Evolutionary conservation across 2,113 vertebrate genomes (phyloP), one percentile per base, ranked within the genome.

Genomic region (Sciurus niger): DNA sequence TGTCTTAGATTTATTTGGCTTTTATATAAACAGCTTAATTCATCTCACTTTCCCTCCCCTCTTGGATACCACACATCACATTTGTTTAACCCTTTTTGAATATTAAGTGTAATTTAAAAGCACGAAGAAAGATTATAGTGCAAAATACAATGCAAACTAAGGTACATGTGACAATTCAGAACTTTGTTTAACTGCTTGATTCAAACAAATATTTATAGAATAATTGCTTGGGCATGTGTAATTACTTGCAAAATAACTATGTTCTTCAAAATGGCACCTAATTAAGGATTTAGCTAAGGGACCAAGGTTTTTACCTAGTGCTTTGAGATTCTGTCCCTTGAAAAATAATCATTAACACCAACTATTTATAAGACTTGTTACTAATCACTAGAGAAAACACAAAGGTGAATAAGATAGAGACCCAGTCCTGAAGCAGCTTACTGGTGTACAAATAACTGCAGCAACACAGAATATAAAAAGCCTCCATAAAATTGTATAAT

Each of bases 21-120:
- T 96, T 96, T 95, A 85, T 58, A 78, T 74, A 90, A 96, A 96
- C 32, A 88, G 92, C 46, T 96, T 96, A 95, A 90, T 90, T 97
- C 6, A 2, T 94, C 77, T 94, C 77, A 48, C 2, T 96, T 90
- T 95, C 34, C 58, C 5, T 96, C 76, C 25, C 90, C 28, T 53
- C 77, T 90, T 90, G 53, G 40, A 94, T 70, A 60, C 1, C 79
- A 90, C 9, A 70, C 28, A 78, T 70, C 37, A 65, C 37, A 93
- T 78, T 88, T 84, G 30, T 79, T 95, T 93, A 96, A 90, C 58
- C 60, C 77, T 91, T 95, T 63, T 32, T 32, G 93, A 86, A 93
- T 73, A 70, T 48, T 78, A 58, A 91, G 32, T 46, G 30, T 86
- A 40, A 63, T 24, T 37, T 58, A 16, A 90, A 96, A 96, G 68